Conservation (phyloP, 2,888 invertebrate genomes). For the Helleia helle region DNA sequence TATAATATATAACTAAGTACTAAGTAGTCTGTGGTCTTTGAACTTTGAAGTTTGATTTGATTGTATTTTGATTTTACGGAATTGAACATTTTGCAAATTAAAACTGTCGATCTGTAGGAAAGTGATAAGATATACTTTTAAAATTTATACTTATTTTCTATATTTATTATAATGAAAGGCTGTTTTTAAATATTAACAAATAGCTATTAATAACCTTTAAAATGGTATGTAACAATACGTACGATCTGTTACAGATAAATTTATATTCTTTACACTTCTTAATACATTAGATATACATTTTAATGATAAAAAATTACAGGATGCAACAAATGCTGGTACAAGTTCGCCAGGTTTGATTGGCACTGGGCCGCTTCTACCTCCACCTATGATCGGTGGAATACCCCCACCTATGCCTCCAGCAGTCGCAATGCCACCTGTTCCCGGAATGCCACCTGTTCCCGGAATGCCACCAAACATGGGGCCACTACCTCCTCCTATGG, state of each 20-base stretch:
- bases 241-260: not conserved
- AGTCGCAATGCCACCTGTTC: slow-evolving; percentile 67
- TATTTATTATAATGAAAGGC: not conserved
- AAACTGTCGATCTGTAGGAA: too few species aligned
- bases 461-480: slow-evolving; percentile 58
- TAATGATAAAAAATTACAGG: slow-evolving; percentile 31
- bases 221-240: not conserved
- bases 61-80: too few species aligned
- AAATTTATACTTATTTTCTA: not conserved
- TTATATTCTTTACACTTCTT: too few species aligned
- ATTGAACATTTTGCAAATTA: too few species aligned
- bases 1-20: too few species aligned
- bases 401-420: slow-evolving; percentile 69
- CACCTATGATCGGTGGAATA: slow-evolving; percentile 56
- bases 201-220: slow-evolving; percentile 2
- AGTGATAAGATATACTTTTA: too few species aligned
- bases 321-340: slow-evolving; percentile 46
- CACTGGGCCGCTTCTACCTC: slow-evolving; percentile 45
- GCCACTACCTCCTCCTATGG: slow-evolving; percentile 61
- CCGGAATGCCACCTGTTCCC: slow-evolving; percentile 66
- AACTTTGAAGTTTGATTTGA: too few species aligned
- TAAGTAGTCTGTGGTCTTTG: too few species aligned
- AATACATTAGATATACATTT: too few species aligned
- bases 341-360: slow-evolving; percentile 53
- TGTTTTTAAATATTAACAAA: not conserved